Base-by-base conservation (phyloP, 2,113 vertebrate species). In the Dromas ardeola region DNA sequence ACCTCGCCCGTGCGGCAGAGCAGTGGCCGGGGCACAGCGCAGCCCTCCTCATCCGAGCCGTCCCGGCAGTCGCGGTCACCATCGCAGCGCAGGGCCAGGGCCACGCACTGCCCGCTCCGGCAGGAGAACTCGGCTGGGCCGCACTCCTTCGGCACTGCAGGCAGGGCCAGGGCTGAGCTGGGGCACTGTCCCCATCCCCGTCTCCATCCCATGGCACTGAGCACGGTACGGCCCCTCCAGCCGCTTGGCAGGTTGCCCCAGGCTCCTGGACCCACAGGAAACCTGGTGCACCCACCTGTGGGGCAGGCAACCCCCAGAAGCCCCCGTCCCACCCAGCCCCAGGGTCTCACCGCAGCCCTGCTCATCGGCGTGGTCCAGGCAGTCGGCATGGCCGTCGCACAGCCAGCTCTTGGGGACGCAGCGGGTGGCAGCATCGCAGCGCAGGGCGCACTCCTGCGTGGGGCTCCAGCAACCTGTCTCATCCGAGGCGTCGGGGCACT, bases 321-420 rank as follows among this genome's bases (percentile, higher is more conserved):
- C 32, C 25, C 10, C 34, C 3, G 1, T 49, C 27, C 34, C 47
- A 15, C 26, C 43, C 74, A 47, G 43, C 32, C 47, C 56, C 50
- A 22, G 42, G 40, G 58, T 74, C 99, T 98, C 97, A 99, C 98
- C 78, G 42, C 99, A 99, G 47, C 70, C 97, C 43, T 86, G 59
- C 78, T 99, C 99, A 11, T 99, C 99, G 0, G 97, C 55, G 3
- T 92, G 96, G 80, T 99, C 99, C 40, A 93, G 36, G 66, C 99
- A 99, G 97, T 99, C 99, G 0, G 36, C 86, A 8, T 98, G 98
- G n/a, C 99, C 98, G 1, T 99, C 99, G 18, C 99, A 99, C 8
- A 99, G 71, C 97, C 99, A 99, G 73, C 94, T 98, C 38, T 98
- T 92, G 0, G 99, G 99, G 87, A 99, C 86, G 36, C 99, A 99